Percentiles rank a stretch among this genome's conserved stretches.
phyloP scores from a whole-genome alignment of 2,888 invertebrate species.

The Leucophenga maculata region DNA sequence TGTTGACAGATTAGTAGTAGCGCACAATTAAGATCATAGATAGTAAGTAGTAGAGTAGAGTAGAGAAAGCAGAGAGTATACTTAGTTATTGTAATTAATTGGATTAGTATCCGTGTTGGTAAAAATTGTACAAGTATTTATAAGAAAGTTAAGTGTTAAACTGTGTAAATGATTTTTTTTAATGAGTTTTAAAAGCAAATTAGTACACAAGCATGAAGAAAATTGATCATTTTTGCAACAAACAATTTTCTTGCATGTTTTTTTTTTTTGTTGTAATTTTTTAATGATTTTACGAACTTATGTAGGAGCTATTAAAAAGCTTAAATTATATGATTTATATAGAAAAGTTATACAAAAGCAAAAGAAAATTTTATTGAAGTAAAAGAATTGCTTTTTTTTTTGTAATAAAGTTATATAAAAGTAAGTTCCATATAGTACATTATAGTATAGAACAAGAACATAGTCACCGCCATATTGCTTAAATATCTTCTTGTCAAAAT shows the following conservation, averaged over 20 bases:
- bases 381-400: slow-evolving; percentile 3
- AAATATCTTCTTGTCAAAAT: slow-evolving; percentile 58
- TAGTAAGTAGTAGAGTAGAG: slow-evolving; percentile 1
- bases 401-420: slow-evolving; percentile 12
- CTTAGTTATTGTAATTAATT: not conserved
- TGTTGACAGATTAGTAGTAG: too few species aligned
- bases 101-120: not conserved
- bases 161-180: too few species aligned
- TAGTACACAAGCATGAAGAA: not conserved
- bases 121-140: too few species aligned
- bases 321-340: not conserved
- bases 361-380: not conserved
- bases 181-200: not conserved
- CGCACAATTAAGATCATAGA: not conserved
- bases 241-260: not conserved
- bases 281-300: too few species aligned
- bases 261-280: slow-evolving; percentile 17
- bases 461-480: slow-evolving; percentile 73
- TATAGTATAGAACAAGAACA: slow-evolving; percentile 49
- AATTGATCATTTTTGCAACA: not conserved
- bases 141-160: too few species aligned
- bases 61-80: slow-evolving; percentile 12
- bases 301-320: not conserved
- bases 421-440: slow-evolving; percentile 13
- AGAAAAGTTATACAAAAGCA: not conserved